phyloP scores from a whole-genome alignment of 1,140 invertebrate species.

The Drosophila kepulauana region DNA sequence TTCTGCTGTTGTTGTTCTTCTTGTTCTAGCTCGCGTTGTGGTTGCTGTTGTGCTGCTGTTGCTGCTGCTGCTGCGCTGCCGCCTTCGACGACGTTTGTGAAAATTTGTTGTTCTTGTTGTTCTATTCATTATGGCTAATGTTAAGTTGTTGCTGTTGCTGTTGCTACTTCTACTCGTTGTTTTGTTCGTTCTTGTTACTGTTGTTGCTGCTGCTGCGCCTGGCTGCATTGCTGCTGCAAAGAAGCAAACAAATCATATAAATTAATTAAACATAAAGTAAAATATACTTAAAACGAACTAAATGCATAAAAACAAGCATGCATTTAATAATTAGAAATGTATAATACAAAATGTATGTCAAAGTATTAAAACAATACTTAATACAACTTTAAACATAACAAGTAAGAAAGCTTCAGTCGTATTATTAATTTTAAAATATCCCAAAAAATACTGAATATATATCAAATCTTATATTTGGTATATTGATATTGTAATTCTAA shows the following conservation, averaged over 20 bases:
- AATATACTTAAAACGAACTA: background rate
- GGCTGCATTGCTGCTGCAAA: constrained; percentile 60
- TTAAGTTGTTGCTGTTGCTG: constrained; percentile 55
- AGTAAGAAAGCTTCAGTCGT: no score
- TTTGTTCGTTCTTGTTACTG: constrained; percentile 20
- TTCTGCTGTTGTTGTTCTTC: constrained; percentile 11
- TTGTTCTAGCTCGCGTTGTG: background rate
- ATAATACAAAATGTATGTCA: no score
- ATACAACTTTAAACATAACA: no score
- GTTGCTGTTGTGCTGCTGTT: constrained; percentile 25
- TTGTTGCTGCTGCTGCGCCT: constrained; percentile 26
- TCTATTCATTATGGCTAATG: constrained; percentile 35
- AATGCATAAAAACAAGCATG: no score
- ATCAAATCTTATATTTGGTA: no score
- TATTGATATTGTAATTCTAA: no score
- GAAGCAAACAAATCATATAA: background rate
- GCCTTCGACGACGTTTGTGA: constrained; percentile 68
- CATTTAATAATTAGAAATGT: no score
- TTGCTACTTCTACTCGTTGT: constrained; percentile 34
- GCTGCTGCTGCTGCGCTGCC: constrained; percentile 33
- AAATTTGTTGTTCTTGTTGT: constrained; percentile 45
- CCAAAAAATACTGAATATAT: no score
- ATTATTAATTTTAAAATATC: no score
- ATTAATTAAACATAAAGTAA: background rate
- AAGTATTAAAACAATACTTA: no score